Percentiles rank a stretch among this genome's conserved stretches.
Conservation (phyloP, 2,888 invertebrate species). For the Lumbricus terrestris region DNA sequence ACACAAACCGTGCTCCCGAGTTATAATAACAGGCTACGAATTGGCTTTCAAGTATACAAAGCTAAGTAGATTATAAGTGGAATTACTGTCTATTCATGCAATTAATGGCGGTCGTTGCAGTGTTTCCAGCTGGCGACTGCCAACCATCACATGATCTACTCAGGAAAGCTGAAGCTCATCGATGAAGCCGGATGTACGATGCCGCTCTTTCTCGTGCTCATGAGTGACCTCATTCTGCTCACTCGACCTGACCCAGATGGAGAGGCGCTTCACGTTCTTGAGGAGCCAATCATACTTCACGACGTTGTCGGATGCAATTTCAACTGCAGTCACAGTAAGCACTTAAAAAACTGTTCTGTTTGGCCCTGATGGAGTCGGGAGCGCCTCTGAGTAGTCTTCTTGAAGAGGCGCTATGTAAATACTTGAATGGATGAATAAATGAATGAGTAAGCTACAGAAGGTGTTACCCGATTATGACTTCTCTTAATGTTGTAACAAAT, state of each 20-base stretch:
- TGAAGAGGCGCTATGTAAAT: too few relatives aligned
- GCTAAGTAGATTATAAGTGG: neutral
- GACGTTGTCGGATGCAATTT: conserved; percentile 39
- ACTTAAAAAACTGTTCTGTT: neutral
- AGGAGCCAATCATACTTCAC: conserved; percentile 46
- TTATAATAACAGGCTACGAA: neutral
- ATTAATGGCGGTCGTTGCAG: conserved; percentile 38
- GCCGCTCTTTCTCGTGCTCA: conserved; percentile 44
- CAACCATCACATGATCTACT: conserved; percentile 52
- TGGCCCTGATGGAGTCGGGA: too few relatives aligned
- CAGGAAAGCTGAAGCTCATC: conserved; percentile 44
- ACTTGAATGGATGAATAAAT: too few relatives aligned
- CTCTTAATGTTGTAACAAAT: too few relatives aligned
- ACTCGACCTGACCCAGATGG: conserved; percentile 43
- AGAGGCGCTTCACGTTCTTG: conserved; percentile 44
- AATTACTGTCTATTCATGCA: neutral
- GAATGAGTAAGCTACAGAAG: too few relatives aligned
- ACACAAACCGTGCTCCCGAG: neutral
- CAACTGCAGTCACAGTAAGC: conserved; percentile 27
- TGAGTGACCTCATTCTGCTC: conserved; percentile 51
- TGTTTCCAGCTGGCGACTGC: conserved; percentile 50
- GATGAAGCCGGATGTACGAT: neutral
- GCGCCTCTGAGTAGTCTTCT: too few relatives aligned
- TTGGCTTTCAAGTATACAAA: neutral
- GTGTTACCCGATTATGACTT: neutral